Conservation (phyloP, 1,140 invertebrate species). For the Brachionus sp. region DNA sequence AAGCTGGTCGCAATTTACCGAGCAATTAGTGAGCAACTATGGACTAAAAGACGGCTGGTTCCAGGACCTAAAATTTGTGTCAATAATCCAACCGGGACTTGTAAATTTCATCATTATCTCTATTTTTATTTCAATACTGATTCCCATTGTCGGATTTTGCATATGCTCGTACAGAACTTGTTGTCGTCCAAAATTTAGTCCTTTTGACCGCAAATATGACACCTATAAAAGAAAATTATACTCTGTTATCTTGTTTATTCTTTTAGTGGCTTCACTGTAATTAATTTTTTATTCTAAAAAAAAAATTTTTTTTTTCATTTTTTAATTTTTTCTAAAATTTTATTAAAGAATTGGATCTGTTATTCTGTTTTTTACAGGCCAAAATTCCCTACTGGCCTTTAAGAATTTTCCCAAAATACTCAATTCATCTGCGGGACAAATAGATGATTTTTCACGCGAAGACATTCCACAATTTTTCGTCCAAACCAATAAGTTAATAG, state of each 20-base stretch:
- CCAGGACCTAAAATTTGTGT: not conserved
- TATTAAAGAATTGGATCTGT: constrained; percentile 17
- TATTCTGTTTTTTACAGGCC: constrained; percentile 36
- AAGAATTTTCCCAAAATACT: not conserved
- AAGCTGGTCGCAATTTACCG: not conserved
- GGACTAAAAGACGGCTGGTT: not conserved
- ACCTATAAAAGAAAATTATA: constrained; percentile 8
- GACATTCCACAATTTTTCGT: not conserved
- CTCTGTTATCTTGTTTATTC: constrained; percentile 13
- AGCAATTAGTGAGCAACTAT: not conserved
- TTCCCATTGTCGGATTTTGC: not conserved
- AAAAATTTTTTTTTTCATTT: not conserved
- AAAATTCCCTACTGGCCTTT: constrained; percentile 7
- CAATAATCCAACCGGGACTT: not conserved
- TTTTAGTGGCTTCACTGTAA: not conserved
- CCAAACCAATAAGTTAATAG: not conserved
- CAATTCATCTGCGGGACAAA: not conserved
- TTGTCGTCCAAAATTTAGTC: constrained; percentile 12
- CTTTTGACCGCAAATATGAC: constrained; percentile 30
- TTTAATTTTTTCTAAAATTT: not conserved
- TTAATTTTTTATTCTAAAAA: not conserved
- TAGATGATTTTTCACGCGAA: constrained; percentile 22
- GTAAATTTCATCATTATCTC: not conserved
- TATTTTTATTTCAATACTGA: not conserved
- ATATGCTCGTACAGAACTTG: constrained; percentile 4